Evolutionary conservation across 2,113 vertebrate species (phyloP).

Genomic region (Leiothrix lutea): DNA sequence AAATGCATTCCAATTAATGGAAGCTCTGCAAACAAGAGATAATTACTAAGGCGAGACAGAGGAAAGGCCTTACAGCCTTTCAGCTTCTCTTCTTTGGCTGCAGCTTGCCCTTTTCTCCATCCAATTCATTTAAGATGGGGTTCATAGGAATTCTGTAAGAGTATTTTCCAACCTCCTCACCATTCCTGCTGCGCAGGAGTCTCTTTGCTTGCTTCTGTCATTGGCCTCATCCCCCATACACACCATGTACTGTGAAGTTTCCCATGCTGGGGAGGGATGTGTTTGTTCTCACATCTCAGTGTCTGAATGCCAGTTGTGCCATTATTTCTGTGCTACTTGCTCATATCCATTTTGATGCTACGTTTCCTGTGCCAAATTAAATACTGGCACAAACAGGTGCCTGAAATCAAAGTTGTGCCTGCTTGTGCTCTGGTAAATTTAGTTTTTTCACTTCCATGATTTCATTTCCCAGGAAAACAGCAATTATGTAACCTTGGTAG

Average conservation of each 20-base stretch:
- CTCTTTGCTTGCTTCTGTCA: not conserved
- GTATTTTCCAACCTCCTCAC: not conserved
- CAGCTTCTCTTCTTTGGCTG: not conserved
- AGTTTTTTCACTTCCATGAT: slow-evolving; percentile 47
- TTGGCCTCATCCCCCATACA: not conserved
- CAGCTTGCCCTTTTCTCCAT: not conserved
- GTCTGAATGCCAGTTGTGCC: slow-evolving; percentile 1
- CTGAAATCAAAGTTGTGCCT: slow-evolving; percentile 54
- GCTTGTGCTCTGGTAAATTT: slow-evolving; percentile 6
- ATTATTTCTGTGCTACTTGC: slow-evolving; percentile 32
- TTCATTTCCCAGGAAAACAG: slow-evolving; percentile 53
- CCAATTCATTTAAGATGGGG: not conserved
- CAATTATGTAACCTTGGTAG: slow-evolving; percentile 41
- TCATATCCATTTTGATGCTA: slow-evolving; percentile 44
- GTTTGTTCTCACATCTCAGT: not conserved
- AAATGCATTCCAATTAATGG: slow-evolving; percentile 67
- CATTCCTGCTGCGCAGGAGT: not conserved
- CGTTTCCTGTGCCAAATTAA: slow-evolving; percentile 39
- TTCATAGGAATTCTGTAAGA: not conserved
- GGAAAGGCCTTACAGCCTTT: slow-evolving; percentile 32
- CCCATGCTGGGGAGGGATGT: not conserved
- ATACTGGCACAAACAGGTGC: slow-evolving; percentile 53
- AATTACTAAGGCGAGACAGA: slow-evolving; percentile 53
- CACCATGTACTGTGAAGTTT: not conserved
- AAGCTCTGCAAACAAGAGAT: slow-evolving; percentile 65